Conservation (phyloP, 2,113 vertebrate species). For the Nibea coibor region DNA sequence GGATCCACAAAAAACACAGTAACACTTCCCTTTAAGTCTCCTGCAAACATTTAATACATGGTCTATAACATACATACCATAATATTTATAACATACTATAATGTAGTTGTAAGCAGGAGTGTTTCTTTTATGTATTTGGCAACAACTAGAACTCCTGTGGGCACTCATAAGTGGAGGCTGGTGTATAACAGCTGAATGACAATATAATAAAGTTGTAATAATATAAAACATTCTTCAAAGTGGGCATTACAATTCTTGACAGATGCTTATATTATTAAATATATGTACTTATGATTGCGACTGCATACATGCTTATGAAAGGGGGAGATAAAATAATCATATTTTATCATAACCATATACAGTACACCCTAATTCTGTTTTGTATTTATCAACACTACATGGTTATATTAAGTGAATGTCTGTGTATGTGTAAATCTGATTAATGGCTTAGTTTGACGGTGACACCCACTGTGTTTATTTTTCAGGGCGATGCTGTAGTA, state of each 20-base stretch:
- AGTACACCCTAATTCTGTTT: background rate
- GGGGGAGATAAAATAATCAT: too few relatives aligned
- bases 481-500: background rate
- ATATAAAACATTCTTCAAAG: background rate
- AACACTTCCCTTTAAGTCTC: background rate
- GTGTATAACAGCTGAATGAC: background rate
- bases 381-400: background rate
- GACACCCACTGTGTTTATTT: background rate
- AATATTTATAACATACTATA: background rate
- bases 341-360: too few relatives aligned
- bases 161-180: background rate
- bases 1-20: background rate
- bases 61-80: too few relatives aligned
- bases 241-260: background rate
- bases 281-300: too few relatives aligned
- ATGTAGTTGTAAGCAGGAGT: background rate
- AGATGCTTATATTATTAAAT: too few relatives aligned
- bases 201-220: background rate
- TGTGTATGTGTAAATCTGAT: background rate
- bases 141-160: background rate
- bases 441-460: slow-evolving; percentile 2
- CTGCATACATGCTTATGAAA: too few relatives aligned
- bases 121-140: too few relatives aligned
- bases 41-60: too few relatives aligned
- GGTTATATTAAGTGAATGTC: background rate